Evolutionary conservation across 2,113 vertebrate genomes (phyloP), one percentile per base, ranked within the genome.

Genomic region (Pandion haliaetus): DNA sequence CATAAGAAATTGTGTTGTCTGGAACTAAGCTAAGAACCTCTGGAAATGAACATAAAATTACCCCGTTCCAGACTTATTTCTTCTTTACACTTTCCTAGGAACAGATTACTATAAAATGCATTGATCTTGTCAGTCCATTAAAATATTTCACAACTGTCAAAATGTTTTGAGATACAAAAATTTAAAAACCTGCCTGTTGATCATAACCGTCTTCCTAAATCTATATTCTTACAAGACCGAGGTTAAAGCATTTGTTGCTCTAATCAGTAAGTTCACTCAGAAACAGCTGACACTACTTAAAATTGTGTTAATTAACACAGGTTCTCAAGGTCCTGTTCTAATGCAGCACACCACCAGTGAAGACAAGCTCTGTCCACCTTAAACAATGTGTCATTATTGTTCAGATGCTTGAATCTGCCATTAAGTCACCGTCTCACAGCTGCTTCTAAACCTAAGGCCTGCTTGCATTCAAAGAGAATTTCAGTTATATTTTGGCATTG

Each of bases 201-300:
- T 92, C n/a, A 17, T 55, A 74, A 47, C 18, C 69, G 21, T 58
- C 47, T 61, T 88, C 67, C 24, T 72, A 71, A 84, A 63, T 74
- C 59, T 5, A 2, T 72, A 49, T 76, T 67, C 49, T 76, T 58
- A 17, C 45, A 70, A 76, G 23, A 65, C 45, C 1, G 4, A 86
- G 52, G 95, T 65, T 57, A 67, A 86, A 86, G 19, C 8, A 19
- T 62, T 73, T 83, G 14, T 84, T 80, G 36, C 40, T 79, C 47
- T 76, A 7, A 66, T 92, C 82, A 58, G n/a, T 62, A 85, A 12
- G 8, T 90, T 96, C 85, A 66, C 36, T 76, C 44, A 45, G 66
- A 85, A 95, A 49, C 73, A 95, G 89, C 81, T 96, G 91, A 91
- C 47, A 24, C 44, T 57, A 34, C 84, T 95, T 90, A 58, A 69